Evolutionary conservation across 2,797 vertebrate species (phyloP), one percentile per base, ranked within the genome.

Genomic region (Spheniscus humboldti): DNA sequence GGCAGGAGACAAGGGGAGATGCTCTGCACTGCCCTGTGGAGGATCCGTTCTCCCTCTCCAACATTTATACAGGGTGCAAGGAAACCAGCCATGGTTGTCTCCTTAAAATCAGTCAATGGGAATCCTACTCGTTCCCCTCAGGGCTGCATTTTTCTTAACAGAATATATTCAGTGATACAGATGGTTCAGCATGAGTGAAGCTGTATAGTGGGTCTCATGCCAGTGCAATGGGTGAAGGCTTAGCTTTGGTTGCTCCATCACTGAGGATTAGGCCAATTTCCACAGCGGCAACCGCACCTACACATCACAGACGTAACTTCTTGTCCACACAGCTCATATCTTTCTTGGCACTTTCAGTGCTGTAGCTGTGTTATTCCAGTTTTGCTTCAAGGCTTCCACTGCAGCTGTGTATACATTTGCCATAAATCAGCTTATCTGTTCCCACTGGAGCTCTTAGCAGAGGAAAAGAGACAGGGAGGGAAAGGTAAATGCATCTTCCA

Each of bases 391-490:
- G 92, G 83, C 84, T 93, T 94, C 81, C 81, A 91, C 48, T 73
- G 74, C 96, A 97, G 92, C 93, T 94, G 90, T 83, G 84, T 80
- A 74, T 78, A 95, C 80, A 89, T 56, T 92, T 68, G 67, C 53
- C 30, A 66, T 89, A 95, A 92, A 93, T 92, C 92, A 93, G 90
- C 68, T 96, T 94, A 87, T 83, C 86, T 94, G 41, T 52, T 94
- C 83, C 84, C 88, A 73, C 41, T 64, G 64, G 85, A 85, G 90
- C 74, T 88, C 92, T 85, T 24, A 76, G 83, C 64, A 69, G 59
- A 92, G 74, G 37, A 79, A 85, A 45, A 81, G 74, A 94, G 71
- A 79, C 63, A 89, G 41, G 62, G 52, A 88, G 52, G 55, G 23
- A 85, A 84, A 93, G 91, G 92, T 77, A 92, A 82, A 90, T 47